Base-by-base conservation (phyloP, 2,888 invertebrate genomes). In the Toxonevra muliebris region DNA sequence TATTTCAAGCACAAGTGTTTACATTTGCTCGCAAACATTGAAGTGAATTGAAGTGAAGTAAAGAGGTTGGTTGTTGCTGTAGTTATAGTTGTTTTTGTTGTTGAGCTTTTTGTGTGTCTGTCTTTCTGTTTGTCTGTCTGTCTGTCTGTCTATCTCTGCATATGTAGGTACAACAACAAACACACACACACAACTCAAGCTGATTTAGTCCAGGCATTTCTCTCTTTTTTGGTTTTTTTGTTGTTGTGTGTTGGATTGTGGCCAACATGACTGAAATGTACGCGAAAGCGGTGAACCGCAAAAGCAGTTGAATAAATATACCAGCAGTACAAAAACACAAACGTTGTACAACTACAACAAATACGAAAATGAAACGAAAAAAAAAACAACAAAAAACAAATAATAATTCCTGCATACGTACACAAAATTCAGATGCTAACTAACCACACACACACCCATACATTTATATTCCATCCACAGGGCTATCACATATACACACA, bases 251-350 rank as follows among this genome's bases (percentile, higher is more conserved):
- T 30, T 68, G 67, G 67, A 68, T 53, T 68, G 59, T 63, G 67
- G 62, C 67, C 67, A 64, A 54, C 10, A 45, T 48, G 52, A 15
- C 48, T 8, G 9, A 69, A 69, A 65, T 71, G 64, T 63, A 57
- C 55, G 70, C 66, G 70, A 65, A 69, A 67, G 71, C 71, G 71
- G 72, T 69, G 69, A 72, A 72, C 81, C 81, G 80, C 82, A 82
- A 81, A 80, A 80, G 80, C 80, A 81, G 80, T 77, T 81, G 77
- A 79, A 79, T 76, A 82, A 81, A 75, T 72, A 74, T 67, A 69
- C 50, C 58, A 70, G 45, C 70, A 55, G 55, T 15, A 58, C 48
- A 68, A 53, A 65, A 48, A 69, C 45, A 30, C 30, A 30, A 30
- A 30, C 7, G 30, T 7, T 30, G 30, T 30, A 30, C 30, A 30